These are phyloP conservation scores for Pecten maximus DNA, from an alignment of 2,888 invertebrate genomes.

Conservation along the genomic window DNA sequence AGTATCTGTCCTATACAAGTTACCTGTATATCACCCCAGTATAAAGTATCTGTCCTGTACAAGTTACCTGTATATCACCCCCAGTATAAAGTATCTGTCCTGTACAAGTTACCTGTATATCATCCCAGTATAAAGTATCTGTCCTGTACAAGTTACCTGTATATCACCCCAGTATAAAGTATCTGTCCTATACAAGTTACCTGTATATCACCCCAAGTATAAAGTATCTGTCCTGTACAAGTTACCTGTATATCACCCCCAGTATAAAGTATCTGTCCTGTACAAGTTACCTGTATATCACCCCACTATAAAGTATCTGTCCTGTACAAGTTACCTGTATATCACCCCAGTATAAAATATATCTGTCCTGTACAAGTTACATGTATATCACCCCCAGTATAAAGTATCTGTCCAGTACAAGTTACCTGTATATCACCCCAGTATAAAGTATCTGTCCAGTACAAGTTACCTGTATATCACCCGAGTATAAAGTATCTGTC, in stretches of 20 bases:
- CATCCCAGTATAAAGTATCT: no score
- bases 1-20: no score
- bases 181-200: neutral
- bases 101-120: no score
- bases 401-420: no score
- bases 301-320: neutral
- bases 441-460: neutral
- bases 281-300: no score
- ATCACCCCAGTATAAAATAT: neutral
- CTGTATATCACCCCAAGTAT: neutral
- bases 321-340: neutral
- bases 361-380: constrained; percentile 80
- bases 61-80: neutral
- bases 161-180: neutral
- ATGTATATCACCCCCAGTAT: no score
- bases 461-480: neutral
- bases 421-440: neutral
- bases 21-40: neutral
- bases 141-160: no score
- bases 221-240: neutral
- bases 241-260: no score
- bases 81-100: neutral
- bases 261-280: no score
- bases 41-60: neutral
- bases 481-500: neutral